Percentiles rank a stretch among this genome's conserved stretches.
These are phyloP conservation scores for Philonicus albiceps DNA, from an alignment of 2,888 invertebrate species.

Conservation along the genomic window DNA sequence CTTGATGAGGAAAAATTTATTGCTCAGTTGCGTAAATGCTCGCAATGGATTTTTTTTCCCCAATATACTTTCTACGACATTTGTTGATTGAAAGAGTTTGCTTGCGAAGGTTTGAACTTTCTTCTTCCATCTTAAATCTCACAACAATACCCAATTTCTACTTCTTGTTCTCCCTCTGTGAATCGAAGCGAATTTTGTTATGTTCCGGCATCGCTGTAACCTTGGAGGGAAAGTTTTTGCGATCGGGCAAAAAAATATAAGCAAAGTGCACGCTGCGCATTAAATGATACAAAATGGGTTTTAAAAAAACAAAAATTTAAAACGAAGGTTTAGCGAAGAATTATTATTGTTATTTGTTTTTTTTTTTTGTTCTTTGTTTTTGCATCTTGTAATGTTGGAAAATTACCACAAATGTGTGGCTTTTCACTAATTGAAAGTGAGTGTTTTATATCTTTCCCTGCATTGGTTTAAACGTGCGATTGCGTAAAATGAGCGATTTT, in stretches of 20 bases:
- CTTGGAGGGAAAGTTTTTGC: constrained; percentile 3
- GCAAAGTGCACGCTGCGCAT: neutral
- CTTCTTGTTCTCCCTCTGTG: neutral
- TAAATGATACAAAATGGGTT: neutral
- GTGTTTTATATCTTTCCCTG: neutral
- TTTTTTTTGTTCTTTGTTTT: too few relatives aligned
- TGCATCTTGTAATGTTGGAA: neutral
- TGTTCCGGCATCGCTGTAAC: neutral
- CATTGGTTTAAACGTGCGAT: neutral
- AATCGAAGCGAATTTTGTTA: neutral
- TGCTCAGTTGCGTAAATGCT: neutral
- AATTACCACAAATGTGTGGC: neutral
- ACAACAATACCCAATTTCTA: neutral
- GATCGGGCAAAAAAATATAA: neutral
- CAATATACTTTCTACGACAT: neutral
- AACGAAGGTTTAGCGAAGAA: neutral
- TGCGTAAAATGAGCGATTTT: neutral
- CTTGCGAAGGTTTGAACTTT: neutral
- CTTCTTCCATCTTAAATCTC: neutral
- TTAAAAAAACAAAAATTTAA: neutral
- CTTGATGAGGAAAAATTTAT: neutral
- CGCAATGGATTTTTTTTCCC: neutral
- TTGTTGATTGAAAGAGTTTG: neutral
- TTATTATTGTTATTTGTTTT: neutral
- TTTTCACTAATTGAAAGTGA: neutral